Percentiles rank a stretch among this genome's conserved stretches.
Conservation (phyloP, 2,888 invertebrate genomes). For the Brachycybe producta region DNA sequence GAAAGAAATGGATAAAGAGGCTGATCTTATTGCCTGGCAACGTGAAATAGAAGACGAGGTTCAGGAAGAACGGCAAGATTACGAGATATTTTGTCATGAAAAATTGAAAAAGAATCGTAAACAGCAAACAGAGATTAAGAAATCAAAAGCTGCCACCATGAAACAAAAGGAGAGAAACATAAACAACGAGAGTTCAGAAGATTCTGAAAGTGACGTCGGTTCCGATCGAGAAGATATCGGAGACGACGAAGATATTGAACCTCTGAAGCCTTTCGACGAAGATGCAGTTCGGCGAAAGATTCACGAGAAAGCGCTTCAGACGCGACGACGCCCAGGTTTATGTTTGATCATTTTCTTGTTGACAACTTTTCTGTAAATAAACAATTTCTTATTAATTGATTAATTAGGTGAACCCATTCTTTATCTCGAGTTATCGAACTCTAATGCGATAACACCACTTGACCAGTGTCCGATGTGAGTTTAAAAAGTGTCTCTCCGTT, state of each 20-base stretch:
- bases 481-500: background rate
- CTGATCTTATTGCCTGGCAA: conserved; percentile 44
- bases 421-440: conserved; percentile 40
- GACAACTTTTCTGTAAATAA: conserved; percentile 7
- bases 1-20: conserved; percentile 28
- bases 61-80: conserved; percentile 46
- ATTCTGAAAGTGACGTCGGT: conserved; percentile 22
- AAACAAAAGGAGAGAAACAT: conserved; percentile 16
- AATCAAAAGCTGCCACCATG: conserved; percentile 24
- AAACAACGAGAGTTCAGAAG: conserved; percentile 19
- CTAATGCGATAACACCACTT: conserved; percentile 29
- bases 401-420: conserved; percentile 50
- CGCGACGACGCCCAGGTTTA: conserved; percentile 41
- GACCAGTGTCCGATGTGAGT: conserved; percentile 32
- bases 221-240: conserved; percentile 19
- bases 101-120: conserved; percentile 44
- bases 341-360: conserved; percentile 10
- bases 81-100: conserved; percentile 42
- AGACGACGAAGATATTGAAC: conserved; percentile 32
- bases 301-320: conserved; percentile 39
- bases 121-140: conserved; percentile 36
- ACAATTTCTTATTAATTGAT: conserved; percentile 1
- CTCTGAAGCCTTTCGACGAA: conserved; percentile 45
- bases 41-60: conserved; percentile 47
- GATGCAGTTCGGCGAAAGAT: conserved; percentile 43